A percentile compares a stretch with the other conserved stretches of the same genome.
phyloP scores from a whole-genome alignment of 2,113 vertebrate genomes.

The Lynx canadensis region DNA sequence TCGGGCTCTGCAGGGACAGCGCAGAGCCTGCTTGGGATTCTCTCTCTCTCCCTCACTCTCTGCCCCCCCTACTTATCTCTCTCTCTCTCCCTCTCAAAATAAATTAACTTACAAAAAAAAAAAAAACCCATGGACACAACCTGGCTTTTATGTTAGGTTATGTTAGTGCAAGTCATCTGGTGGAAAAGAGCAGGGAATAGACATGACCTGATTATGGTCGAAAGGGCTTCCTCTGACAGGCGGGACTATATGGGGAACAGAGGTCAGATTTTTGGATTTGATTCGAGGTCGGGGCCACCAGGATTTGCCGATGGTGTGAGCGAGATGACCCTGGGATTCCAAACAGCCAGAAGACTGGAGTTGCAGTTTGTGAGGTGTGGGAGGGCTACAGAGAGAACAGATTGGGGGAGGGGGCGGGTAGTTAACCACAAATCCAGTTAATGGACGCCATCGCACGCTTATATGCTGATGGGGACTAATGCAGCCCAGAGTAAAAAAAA shows the following conservation, averaged over 20 bases:
- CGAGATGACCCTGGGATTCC: neutral
- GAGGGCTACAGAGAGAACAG: constrained; percentile 8
- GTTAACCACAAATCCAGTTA: neutral
- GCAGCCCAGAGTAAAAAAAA: neutral
- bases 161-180: neutral
- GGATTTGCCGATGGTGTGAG: neutral
- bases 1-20: too few relatives aligned
- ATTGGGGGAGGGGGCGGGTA: neutral
- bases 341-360: neutral
- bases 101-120: neutral
- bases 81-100: too few relatives aligned
- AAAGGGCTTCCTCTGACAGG: neutral
- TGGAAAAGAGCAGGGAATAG: neutral
- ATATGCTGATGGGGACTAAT: neutral
- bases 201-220: neutral
- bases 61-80: too few relatives aligned
- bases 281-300: neutral
- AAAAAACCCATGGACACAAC: neutral
- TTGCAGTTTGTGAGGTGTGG: neutral
- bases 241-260: neutral
- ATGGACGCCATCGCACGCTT: neutral
- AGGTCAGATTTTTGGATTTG: neutral
- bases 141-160: constrained; percentile 27
- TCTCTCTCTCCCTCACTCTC: too few relatives aligned
- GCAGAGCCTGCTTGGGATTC: too few relatives aligned